A percentile compares a stretch with the other conserved stretches of the same genome.
Evolutionary conservation across 2,113 vertebrate species (phyloP).

Genomic region (Otus sunia): DNA sequence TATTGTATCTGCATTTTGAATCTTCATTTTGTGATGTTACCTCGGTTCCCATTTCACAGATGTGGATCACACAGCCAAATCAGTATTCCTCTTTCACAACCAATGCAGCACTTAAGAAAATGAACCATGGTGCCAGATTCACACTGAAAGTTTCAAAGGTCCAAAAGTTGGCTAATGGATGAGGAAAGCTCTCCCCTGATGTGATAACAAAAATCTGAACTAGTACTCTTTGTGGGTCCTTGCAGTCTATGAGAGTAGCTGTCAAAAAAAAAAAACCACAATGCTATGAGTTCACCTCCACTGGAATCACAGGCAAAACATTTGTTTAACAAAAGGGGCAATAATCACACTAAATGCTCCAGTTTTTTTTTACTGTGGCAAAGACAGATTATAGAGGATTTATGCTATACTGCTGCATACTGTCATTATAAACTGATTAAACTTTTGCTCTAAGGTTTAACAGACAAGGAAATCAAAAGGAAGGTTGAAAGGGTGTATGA

Average conservation of each 20-base stretch:
- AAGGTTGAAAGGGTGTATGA: not conserved
- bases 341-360: not conserved
- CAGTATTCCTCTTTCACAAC: not conserved
- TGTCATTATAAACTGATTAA: not conserved
- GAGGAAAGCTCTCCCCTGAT: not conserved
- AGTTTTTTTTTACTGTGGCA: not conserved
- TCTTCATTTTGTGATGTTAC: not conserved
- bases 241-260: not conserved
- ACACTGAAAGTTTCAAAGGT: not conserved
- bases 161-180: not conserved
- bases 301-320: not conserved
- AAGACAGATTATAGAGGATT: not conserved
- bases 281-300: rapidly evolving
- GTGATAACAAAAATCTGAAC: not conserved
- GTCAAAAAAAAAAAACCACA: not conserved
- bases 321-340: not conserved
- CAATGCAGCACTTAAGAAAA: not conserved
- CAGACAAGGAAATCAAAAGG: not conserved
- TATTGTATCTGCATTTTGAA: not conserved
- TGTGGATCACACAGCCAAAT: not conserved
- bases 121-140: not conserved
- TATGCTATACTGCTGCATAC: not conserved
- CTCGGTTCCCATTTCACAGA: not conserved
- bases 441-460: not conserved
- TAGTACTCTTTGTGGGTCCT: not conserved